These are phyloP conservation scores for Parnassius glacialis DNA, from an alignment of 2,888 invertebrate species.

Conservation along the genomic window DNA sequence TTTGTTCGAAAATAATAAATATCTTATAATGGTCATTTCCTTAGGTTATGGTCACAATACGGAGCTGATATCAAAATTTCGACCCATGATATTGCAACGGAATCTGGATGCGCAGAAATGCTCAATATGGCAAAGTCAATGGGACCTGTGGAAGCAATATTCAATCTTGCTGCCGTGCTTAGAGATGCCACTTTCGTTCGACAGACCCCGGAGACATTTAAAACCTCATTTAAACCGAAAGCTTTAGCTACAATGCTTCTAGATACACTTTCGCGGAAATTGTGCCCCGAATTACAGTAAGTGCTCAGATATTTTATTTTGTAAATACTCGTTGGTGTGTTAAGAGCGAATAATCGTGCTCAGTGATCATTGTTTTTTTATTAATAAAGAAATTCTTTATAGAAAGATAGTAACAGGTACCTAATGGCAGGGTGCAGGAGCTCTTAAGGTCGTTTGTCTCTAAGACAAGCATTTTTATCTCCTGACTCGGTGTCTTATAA, in stretches of 20 bases:
- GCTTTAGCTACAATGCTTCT: slow-evolving; percentile 50
- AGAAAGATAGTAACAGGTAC: too few species aligned
- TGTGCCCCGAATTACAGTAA: slow-evolving; percentile 14
- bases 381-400: too few species aligned
- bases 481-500: too few species aligned
- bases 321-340: too few species aligned
- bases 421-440: too few species aligned
- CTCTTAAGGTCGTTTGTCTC: too few species aligned
- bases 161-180: slow-evolving; percentile 89
- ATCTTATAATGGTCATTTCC: neutral
- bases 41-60: slow-evolving; percentile 1
- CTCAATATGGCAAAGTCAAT: slow-evolving; percentile 36
- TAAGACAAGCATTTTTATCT: too few species aligned
- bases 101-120: slow-evolving; percentile 14
- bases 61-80: slow-evolving; percentile 5
- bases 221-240: slow-evolving; percentile 84
- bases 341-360: too few species aligned
- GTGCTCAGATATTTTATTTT: neutral
- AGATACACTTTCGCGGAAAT: slow-evolving; percentile 6
- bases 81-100: slow-evolving; percentile 15
- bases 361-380: too few species aligned
- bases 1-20: neutral
- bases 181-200: slow-evolving; percentile 85
- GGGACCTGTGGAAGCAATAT: slow-evolving; percentile 87
- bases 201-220: slow-evolving; percentile 82